phyloP scores from a whole-genome alignment of 1,140 invertebrate species.

The Drosophila pseudoobscura region DNA sequence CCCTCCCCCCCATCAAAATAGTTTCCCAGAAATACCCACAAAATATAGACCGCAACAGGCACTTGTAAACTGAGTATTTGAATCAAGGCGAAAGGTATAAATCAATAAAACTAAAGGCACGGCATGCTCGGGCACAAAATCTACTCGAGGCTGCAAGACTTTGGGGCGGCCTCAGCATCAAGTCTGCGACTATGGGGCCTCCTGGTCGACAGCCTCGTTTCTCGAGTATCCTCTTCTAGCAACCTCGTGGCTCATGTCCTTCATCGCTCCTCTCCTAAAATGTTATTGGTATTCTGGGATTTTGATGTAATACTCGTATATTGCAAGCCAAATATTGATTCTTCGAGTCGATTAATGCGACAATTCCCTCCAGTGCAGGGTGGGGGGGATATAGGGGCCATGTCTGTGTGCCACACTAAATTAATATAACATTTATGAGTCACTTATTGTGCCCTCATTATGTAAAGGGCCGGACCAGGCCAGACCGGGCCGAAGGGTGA shows the following conservation, averaged over 20 bases:
- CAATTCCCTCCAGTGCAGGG: constrained; percentile 14
- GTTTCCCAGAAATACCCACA: constrained; percentile 30
- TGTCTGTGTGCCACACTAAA: constrained; percentile 39
- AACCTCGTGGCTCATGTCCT: constrained; percentile 18
- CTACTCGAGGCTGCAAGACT: constrained; percentile 32
- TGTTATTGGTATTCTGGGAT: constrained; percentile 24
- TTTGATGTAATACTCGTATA: constrained; percentile 33
- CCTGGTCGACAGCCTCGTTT: constrained; percentile 30
- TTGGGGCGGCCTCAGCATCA: background rate
- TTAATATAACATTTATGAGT: constrained; percentile 73
- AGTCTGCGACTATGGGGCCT: constrained; percentile 25
- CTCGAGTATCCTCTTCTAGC: constrained; percentile 46
- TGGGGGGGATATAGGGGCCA: background rate
- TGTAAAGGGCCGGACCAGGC: constrained; percentile 20
- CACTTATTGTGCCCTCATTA: constrained; percentile 67
- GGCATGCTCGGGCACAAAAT: constrained; percentile 55
- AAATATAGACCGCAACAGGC: constrained; percentile 36
- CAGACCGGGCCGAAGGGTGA: constrained; percentile 1
- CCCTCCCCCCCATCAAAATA: constrained; percentile 22
- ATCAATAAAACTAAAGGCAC: constrained; percentile 73
- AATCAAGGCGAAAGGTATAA: constrained; percentile 32
- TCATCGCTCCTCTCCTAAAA: constrained; percentile 9
- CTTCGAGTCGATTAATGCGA: constrained; percentile 51
- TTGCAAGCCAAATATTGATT: constrained; percentile 71
- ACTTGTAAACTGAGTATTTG: constrained; percentile 33